Percentiles rank a stretch among this genome's conserved stretches.
Conservation (phyloP, 2,113 vertebrate species). For the Acrocephalus arundinaceus region DNA sequence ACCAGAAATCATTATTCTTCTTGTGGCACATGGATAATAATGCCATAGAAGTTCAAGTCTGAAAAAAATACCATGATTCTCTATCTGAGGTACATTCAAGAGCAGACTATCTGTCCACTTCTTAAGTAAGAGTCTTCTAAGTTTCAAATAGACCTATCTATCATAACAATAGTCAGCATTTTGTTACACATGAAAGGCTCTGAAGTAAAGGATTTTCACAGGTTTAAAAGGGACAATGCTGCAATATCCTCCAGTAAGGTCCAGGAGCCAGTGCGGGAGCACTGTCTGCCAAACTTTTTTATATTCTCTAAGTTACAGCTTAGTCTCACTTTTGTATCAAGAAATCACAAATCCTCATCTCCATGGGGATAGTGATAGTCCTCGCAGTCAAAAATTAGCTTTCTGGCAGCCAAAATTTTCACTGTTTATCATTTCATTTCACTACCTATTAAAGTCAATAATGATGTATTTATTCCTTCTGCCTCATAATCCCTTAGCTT, state of each 20-base stretch:
- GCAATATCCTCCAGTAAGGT: not conserved
- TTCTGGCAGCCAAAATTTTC: constrained; percentile 22
- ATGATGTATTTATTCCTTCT: constrained; percentile 1
- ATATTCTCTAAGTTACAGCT: not conserved
- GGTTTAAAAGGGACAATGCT: not conserved
- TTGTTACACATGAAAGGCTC: constrained; percentile 12
- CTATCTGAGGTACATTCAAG: not conserved
- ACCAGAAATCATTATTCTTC: not conserved
- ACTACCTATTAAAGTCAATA: constrained; percentile 33
- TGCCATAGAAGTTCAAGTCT: not conserved
- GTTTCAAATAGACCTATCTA: not conserved
- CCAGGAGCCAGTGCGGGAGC: not conserved
- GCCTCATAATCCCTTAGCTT: not conserved
- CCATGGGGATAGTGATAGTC: not conserved
- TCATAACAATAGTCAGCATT: not conserved
- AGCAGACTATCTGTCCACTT: not conserved
- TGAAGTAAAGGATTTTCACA: constrained; percentile 13
- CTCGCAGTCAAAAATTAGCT: not conserved
- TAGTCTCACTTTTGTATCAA: not conserved
- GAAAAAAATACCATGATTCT: not conserved
- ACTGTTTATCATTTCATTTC: constrained; percentile 31
- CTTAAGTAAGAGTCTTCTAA: not conserved
- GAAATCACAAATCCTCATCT: constrained; percentile 32
- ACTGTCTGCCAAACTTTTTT: not conserved
- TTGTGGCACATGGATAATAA: not conserved